phyloP scores from a whole-genome alignment of 2,797 vertebrate species.

The Hemitrygon akajei region DNA sequence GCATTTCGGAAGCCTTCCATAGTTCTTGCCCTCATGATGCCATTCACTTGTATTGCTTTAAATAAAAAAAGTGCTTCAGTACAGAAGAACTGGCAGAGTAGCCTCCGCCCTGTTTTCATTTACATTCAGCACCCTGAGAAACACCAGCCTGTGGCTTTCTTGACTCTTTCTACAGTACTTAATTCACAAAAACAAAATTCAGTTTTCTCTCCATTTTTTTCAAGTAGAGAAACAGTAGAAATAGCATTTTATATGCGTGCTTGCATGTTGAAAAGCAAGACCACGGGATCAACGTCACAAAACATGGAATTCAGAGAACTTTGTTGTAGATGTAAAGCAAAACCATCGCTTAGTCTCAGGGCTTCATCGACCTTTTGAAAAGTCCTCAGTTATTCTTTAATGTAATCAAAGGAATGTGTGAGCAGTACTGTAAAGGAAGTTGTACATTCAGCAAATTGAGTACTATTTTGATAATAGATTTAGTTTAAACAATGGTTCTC shows the following conservation, averaged over 20 bases:
- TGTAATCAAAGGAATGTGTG: background rate
- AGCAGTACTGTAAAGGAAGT: background rate
- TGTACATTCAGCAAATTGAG: background rate
- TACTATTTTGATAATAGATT: too few relatives aligned
- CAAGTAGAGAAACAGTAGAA: background rate
- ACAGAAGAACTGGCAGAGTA: background rate
- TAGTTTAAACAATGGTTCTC: too few relatives aligned
- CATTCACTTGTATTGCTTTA: background rate
- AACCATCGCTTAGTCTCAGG: background rate
- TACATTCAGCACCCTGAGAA: background rate
- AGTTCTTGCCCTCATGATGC: background rate
- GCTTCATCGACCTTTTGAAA: background rate
- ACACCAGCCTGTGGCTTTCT: background rate
- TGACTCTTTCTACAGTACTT: background rate
- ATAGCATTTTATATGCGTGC: background rate
- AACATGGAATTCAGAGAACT: background rate
- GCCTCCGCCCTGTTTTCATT: background rate
- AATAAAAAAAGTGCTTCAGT: background rate
- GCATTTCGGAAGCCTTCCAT: background rate
- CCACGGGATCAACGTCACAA: background rate
- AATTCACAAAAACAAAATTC: background rate
- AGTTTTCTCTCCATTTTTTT: background rate
- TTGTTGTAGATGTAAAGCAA: background rate
- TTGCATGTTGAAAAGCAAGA: background rate
- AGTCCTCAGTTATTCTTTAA: background rate